A percentile compares a stretch with the other conserved stretches of the same genome.
phyloP scores from a whole-genome alignment of 2,797 vertebrate genomes.

The Lates japonicus region DNA sequence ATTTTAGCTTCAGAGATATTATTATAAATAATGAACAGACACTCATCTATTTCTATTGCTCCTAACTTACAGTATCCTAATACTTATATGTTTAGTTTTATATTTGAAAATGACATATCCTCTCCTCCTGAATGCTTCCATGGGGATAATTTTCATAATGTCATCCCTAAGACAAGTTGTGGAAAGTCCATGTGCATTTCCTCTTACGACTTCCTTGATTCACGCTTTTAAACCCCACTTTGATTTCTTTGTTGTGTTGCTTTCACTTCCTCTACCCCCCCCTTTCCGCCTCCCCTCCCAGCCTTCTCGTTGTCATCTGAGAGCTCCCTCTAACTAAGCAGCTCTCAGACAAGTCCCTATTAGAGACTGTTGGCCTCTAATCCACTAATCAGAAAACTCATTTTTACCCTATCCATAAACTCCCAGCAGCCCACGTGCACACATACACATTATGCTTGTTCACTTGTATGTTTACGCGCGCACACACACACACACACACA shows the following conservation, averaged over 20 bases:
- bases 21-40: background rate
- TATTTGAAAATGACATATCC: background rate
- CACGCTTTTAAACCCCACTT: conserved; percentile 9
- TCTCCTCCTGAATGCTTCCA: background rate
- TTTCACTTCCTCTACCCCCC: background rate
- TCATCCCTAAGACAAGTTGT: background rate
- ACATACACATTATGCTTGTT: conserved; percentile 34
- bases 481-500: conserved; percentile 8
- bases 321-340: conserved; percentile 69
- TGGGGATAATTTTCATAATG: background rate
- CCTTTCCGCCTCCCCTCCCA: too few relatives aligned
- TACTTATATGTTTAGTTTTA: background rate
- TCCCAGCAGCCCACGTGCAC: conserved; percentile 71
- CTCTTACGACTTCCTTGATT: background rate
- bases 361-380: conserved; percentile 75
- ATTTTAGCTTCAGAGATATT: background rate
- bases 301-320: conserved; percentile 10
- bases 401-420: conserved; percentile 70
- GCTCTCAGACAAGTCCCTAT: conserved; percentile 73
- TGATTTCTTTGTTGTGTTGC: conserved; percentile 6
- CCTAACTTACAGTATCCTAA: background rate
- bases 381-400: conserved; percentile 84
- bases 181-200: background rate
- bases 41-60: background rate
- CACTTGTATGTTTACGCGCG: conserved; percentile 28